Evolutionary conservation across 37 sponge, comb jelly and placozoan species (phyloP).

Genomic region (Beroe ovata): DNA sequence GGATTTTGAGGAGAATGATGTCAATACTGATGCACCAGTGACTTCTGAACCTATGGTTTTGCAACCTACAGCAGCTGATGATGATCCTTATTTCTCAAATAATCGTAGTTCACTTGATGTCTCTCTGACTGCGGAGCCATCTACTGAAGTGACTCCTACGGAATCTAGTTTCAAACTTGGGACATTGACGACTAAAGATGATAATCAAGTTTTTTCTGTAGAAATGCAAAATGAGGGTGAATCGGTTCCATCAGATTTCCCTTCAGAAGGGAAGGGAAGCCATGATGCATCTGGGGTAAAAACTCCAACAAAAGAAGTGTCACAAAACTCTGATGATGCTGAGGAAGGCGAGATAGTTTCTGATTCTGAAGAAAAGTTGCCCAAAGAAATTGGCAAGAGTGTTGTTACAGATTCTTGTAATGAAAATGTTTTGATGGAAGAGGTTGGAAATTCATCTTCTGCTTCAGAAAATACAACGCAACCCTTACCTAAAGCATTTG

Average conservation of each 20-base stretch:
- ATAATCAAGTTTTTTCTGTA: no score
- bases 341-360: conserved; percentile 62
- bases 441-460: background rate
- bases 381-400: background rate
- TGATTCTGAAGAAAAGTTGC: conserved; percentile 15
- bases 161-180: background rate
- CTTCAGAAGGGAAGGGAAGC: background rate
- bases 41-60: background rate
- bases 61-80: no score
- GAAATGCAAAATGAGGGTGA: no score
- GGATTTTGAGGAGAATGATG: background rate
- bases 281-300: background rate
- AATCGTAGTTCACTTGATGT: background rate
- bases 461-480: background rate
- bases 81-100: no score
- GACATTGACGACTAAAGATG: no score
- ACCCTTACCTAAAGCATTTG: conserved; percentile 23
- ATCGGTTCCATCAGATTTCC: background rate
- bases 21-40: background rate
- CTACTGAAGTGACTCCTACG: background rate
- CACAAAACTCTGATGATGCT: background rate
- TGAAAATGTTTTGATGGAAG: background rate
- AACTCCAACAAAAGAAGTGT: background rate
- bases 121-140: background rate
- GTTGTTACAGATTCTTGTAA: background rate